Evolutionary conservation across 2,888 invertebrate genomes (phyloP), one percentile per base, ranked within the genome.

Genomic region (Cosmorhoe ocellata): DNA sequence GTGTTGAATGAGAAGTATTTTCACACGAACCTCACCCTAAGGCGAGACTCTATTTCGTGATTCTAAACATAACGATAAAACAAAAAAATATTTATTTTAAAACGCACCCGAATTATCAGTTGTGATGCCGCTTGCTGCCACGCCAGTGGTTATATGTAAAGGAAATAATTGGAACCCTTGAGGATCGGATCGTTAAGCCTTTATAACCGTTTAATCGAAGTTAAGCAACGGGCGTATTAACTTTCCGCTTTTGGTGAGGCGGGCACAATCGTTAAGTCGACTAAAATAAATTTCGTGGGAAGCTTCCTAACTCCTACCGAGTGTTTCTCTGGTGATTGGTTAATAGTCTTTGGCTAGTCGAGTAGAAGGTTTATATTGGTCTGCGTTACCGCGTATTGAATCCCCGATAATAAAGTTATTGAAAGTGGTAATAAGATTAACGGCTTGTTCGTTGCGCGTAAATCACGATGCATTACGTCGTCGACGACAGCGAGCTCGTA

Each of bases 351-450:
- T 81, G 70, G 60, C 73, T 61, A 14, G 60, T 67, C 69, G 58
- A 51, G 57, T 69, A 44, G 61, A 84, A 81, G 79, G 83, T 81
- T 61, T 72, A 82, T 71, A 81, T 78, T 87, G 61, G 79, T 70
- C 56, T 74, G 80, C 66, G 61, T 61, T 61, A 67, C 63, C 63
- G 67, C 64, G 67, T 69, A 67, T 74, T 64, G 66, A 68, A 76
- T 70, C 72, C 69, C 74, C 73, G 77, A 81, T 89, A 82, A 88
- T 88, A 83, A 87, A 87, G 86, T 89, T 89, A 89, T 89, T 85
- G 86, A 85, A 87, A 87, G 87, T 86, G 87, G 84, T 88, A 88
- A 88, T 88, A 89, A 89, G 89, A 89, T 89, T 85, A 89, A 89
- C 84, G 80, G 79, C 81, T 77, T 72, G 80, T 81, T 81, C 79